A percentile compares a stretch with the other conserved stretches of the same genome.
phyloP scores from a whole-genome alignment of 1,140 invertebrate genomes.

The Eufriesea mexicana region DNA sequence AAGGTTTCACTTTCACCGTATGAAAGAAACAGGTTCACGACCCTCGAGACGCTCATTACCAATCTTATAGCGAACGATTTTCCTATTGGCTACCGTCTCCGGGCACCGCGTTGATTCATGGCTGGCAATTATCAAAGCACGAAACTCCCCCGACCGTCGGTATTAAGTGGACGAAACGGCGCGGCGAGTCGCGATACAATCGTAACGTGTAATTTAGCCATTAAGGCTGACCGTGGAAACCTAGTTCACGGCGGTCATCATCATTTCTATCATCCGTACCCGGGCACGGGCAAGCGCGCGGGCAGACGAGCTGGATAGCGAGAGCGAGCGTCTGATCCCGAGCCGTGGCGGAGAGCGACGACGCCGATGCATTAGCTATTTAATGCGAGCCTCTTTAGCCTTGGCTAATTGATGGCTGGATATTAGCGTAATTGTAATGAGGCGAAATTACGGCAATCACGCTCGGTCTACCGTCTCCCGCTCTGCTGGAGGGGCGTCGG shows the following conservation, averaged over 20 bases:
- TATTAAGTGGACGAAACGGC: slow-evolving; percentile 40
- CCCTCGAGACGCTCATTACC: background rate
- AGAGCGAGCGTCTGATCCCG: background rate
- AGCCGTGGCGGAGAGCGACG: slow-evolving; percentile 66
- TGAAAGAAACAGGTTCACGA: background rate
- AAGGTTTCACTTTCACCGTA: slow-evolving; percentile 8
- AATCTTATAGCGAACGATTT: background rate
- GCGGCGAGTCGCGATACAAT: slow-evolving; percentile 35
- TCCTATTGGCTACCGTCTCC: slow-evolving; percentile 13
- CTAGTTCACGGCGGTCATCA: slow-evolving; percentile 59
- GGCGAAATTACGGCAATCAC: slow-evolving; percentile 79
- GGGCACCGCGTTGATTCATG: slow-evolving; percentile 28
- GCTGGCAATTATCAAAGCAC: slow-evolving; percentile 32
- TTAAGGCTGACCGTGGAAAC: slow-evolving; percentile 62
- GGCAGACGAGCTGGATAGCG: slow-evolving; percentile 19
- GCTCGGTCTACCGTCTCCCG: slow-evolving; percentile 73
- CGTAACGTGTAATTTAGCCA: slow-evolving; percentile 59
- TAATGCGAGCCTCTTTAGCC: slow-evolving; percentile 78
- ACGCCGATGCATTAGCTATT: slow-evolving; percentile 77
- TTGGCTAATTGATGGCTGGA: slow-evolving; percentile 78
- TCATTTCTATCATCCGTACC: slow-evolving; percentile 56
- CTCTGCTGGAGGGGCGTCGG: slow-evolving; percentile 21
- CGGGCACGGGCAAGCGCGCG: slow-evolving; percentile 38
- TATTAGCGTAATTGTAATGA: slow-evolving; percentile 81
- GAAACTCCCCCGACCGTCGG: slow-evolving; percentile 6